Evolutionary conservation across 2,888 invertebrate genomes (phyloP).

Genomic region (Sarcophaga subvicina): DNA sequence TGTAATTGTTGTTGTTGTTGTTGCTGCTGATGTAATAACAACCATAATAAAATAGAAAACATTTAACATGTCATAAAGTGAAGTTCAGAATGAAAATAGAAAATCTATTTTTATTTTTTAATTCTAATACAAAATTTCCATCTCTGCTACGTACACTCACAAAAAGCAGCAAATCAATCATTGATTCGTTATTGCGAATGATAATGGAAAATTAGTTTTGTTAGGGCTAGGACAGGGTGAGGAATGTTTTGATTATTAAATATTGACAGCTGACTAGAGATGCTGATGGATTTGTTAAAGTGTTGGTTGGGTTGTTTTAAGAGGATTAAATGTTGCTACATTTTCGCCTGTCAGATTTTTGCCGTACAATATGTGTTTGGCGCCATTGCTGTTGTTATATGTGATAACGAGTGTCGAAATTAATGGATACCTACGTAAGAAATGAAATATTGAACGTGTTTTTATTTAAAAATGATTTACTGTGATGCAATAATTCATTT

Average conservation of each 20-base stretch:
- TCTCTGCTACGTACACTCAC: slow-evolving; percentile 14
- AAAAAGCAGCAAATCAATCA: slow-evolving; percentile 27
- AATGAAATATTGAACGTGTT: neutral
- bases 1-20: neutral
- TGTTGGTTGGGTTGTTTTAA: slow-evolving; percentile 6
- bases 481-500: neutral
- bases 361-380: neutral
- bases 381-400: neutral
- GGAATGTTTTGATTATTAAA: slow-evolving; percentile 7
- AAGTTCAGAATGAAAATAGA: neutral
- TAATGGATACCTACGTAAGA: neutral
- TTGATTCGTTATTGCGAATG: neutral
- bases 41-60: slow-evolving; percentile 50
- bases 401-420: neutral
- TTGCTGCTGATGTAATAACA: slow-evolving; percentile 35
- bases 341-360: neutral
- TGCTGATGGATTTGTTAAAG: slow-evolving; percentile 20
- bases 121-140: neutral
- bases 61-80: slow-evolving; percentile 52
- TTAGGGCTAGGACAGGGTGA: neutral
- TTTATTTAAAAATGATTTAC: neutral
- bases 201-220: neutral
- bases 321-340: slow-evolving; percentile 17
- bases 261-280: slow-evolving; percentile 2
- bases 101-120: neutral